phyloP scores from a whole-genome alignment of 2,113 vertebrate species.

The Himantopus leucocephalus region DNA sequence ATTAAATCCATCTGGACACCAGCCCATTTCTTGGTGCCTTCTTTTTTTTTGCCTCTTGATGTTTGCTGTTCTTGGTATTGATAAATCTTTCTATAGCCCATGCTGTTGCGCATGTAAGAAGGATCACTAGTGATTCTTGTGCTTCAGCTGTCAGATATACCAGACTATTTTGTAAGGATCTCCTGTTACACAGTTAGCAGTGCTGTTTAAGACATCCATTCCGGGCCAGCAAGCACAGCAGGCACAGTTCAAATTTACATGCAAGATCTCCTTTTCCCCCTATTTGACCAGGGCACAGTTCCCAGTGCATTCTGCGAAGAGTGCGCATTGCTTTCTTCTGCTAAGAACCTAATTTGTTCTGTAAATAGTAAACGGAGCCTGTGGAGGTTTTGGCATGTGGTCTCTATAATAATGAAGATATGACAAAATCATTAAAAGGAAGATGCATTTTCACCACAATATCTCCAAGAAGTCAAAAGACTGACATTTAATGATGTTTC shows the following conservation, averaged over 20 bases:
- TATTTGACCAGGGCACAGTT: not conserved
- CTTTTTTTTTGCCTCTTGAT: not conserved
- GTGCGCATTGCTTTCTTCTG: not conserved
- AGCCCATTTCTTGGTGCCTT: not conserved
- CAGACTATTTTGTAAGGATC: not conserved
- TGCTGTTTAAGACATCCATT: not conserved
- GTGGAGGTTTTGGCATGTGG: not conserved
- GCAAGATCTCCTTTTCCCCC: not conserved
- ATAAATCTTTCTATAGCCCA: not conserved
- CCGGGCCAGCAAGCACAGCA: rapidly evolving
- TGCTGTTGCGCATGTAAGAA: not conserved
- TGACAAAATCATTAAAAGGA: not conserved
- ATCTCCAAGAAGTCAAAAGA: not conserved
- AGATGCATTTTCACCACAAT: not conserved
- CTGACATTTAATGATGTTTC: not conserved
- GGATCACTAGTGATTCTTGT: not conserved
- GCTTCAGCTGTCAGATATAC: not conserved
- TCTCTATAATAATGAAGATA: not conserved
- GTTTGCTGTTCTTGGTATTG: not conserved
- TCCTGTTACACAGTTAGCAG: not conserved
- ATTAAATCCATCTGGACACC: not conserved
- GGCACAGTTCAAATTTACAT: not conserved
- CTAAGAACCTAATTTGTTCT: not conserved
- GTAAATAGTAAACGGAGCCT: not conserved
- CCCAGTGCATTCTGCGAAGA: not conserved